Conservation (phyloP, 2,888 invertebrate species). For the Frankliniella intonsa region DNA sequence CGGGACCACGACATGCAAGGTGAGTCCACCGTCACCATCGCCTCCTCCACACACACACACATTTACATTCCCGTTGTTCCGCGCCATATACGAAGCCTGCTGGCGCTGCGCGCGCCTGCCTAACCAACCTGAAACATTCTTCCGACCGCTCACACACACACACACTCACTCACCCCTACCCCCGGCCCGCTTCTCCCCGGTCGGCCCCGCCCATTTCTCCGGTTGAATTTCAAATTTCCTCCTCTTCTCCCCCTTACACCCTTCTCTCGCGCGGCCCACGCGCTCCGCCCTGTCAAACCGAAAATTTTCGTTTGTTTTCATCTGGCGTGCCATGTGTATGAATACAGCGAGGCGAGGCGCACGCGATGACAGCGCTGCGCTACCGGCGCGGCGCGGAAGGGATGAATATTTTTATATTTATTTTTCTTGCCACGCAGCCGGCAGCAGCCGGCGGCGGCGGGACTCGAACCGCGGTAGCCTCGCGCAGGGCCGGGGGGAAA, state of each 20-base stretch:
- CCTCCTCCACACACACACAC: not conserved
- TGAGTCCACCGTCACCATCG: not conserved
- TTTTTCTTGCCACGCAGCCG: too few relatives aligned
- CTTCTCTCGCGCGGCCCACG: too few relatives aligned
- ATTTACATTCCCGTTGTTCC: conserved; percentile 4
- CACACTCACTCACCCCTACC: not conserved
- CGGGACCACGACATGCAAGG: conserved; percentile 17
- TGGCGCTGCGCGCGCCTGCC: not conserved
- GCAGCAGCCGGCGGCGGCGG: not conserved
- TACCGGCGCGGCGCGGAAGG: too few relatives aligned
- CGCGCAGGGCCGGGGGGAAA: too few relatives aligned
- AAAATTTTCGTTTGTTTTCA: not conserved
- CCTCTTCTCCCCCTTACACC: not conserved
- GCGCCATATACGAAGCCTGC: not conserved
- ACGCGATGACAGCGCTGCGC: too few relatives aligned
- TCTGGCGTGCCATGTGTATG: not conserved
- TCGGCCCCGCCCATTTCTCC: not conserved
- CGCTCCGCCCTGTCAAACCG: not conserved
- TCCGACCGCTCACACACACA: not conserved
- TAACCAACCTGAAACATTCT: not conserved
- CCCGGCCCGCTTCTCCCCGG: not conserved
- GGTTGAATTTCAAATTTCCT: not conserved
- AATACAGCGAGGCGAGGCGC: too few relatives aligned
- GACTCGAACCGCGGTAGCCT: not conserved
- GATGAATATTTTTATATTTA: not conserved